Evolutionary conservation across 2,888 invertebrate species (phyloP), one percentile per base, ranked within the genome.

Genomic region (Aphidius colemani): DNA sequence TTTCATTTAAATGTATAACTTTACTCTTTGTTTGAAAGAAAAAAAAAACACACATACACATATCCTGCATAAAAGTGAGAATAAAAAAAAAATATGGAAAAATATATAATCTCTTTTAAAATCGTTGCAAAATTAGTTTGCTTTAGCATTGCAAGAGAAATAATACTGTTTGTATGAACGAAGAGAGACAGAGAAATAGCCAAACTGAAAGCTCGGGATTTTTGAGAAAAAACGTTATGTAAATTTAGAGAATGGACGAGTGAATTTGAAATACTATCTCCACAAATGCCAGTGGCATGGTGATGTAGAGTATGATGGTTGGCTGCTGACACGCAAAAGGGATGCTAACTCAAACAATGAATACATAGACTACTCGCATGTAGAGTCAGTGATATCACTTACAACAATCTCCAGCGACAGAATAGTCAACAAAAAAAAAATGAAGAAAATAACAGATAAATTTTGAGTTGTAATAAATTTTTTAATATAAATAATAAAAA

Each of bases 311-410:
- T 49, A 56, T 48, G 55, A 51, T 43, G 40, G 59, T 13, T 49
- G 65, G 64, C 45, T 45, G 55, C 51, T 67, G 66, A 67, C 66
- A 67, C 59, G 57, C 40, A 53, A 30, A 57, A 53, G 61, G 57
- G 53, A 30, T 49, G 53, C 59, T 43, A 67, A 64, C 61, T 67
- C 66, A 64, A 67, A 64, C 66, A 64, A 61, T 62, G 60, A 59
- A 62, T 51, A 59, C 62, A 18, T 18, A 18, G 1, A 18, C 13
- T 18, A 18, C 13, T 18, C 13, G 13, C 13, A 60, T 53, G 51
- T 62, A 51, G 57, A 63, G 53, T 58, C 63, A 55, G 53, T 60
- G 60, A 63, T 61, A 60, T 59, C 57, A 60, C 50, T 46, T 56
- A 59, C 49, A 46, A 59, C 41, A 40, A 43, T 40, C 57, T 11